Evolutionary conservation across 2,888 invertebrate genomes (phyloP).

Genomic region (Colletes collaris): DNA sequence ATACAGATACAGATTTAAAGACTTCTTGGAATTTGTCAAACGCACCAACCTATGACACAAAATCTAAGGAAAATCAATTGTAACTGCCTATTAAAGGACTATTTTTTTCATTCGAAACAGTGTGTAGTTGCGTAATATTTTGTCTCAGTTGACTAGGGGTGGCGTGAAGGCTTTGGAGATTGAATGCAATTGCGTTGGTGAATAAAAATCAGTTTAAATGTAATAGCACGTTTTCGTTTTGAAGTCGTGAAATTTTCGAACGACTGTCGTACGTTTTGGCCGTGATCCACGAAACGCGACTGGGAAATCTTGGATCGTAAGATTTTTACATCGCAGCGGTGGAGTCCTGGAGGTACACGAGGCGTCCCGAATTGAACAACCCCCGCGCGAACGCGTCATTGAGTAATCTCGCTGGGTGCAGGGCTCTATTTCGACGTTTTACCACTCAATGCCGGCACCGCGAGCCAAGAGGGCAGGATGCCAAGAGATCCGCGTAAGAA

Average conservation of each 20-base stretch:
- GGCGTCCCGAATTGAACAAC: not conserved
- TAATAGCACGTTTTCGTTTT: not conserved
- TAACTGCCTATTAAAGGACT: no score
- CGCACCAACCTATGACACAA: no score
- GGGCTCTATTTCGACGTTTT: conserved; percentile 50
- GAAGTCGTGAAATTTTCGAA: not conserved
- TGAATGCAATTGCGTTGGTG: no score
- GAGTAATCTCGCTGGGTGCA: conserved; percentile 46
- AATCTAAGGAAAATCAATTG: no score
- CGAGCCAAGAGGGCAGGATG: conserved; percentile 55
- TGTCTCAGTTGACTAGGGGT: no score
- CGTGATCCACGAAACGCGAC: not conserved
- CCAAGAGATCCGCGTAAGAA: conserved; percentile 56
- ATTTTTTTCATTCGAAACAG: no score
- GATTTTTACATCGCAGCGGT: not conserved
- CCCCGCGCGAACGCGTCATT: conserved; percentile 38
- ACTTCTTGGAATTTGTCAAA: no score
- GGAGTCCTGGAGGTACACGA: not conserved
- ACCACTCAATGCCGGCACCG: conserved; percentile 30
- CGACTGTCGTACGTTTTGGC: not conserved
- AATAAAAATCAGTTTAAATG: no score
- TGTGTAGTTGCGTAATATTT: no score
- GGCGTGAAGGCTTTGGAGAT: no score
- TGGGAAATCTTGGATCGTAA: not conserved
- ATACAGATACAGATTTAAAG: no score